phyloP scores from a whole-genome alignment of 2,888 invertebrate genomes.

The Philereme vetulata region DNA sequence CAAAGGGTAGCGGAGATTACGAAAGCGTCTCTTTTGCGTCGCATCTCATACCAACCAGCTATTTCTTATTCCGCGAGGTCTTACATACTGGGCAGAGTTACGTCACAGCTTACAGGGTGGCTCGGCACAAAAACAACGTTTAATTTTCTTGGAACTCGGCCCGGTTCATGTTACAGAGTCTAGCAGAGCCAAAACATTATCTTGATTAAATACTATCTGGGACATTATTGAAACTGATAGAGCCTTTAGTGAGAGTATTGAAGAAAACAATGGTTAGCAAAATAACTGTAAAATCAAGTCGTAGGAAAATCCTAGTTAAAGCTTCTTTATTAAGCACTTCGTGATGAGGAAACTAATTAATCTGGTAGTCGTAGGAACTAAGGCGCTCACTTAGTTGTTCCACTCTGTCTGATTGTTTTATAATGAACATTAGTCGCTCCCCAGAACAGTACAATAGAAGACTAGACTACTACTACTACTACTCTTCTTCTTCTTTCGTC shows the following conservation, averaged over 20 bases:
- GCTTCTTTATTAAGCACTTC: no score
- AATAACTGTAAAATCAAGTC: no score
- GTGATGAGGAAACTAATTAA: no score
- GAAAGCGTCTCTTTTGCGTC: conserved; percentile 30
- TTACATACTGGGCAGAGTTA: conserved; percentile 6
- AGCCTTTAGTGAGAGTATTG: not conserved
- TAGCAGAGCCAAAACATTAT: conserved; percentile 19
- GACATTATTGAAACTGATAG: conserved; percentile 15
- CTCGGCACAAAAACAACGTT: conserved; percentile 45
- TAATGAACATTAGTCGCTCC: conserved; percentile 1
- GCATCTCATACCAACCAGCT: conserved; percentile 26
- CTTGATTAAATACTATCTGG: conserved; percentile 18
- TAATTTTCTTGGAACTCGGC: conserved; percentile 41
- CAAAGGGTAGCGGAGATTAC: conserved; percentile 35
- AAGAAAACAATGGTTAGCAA: not conserved
- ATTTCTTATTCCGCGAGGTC: conserved; percentile 3
- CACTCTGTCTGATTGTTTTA: conserved; percentile 4
- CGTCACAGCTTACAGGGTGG: conserved; percentile 38
- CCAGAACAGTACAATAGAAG: no score
- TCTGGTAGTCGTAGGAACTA: no score
- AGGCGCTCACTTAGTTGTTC: no score
- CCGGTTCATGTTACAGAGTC: conserved; percentile 23
- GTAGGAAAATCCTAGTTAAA: no score
- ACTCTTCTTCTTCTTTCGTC: no score
- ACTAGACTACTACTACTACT: no score